These are phyloP conservation scores for Orthosia gothica DNA, from an alignment of 2,888 invertebrate genomes.

Conservation along the genomic window DNA sequence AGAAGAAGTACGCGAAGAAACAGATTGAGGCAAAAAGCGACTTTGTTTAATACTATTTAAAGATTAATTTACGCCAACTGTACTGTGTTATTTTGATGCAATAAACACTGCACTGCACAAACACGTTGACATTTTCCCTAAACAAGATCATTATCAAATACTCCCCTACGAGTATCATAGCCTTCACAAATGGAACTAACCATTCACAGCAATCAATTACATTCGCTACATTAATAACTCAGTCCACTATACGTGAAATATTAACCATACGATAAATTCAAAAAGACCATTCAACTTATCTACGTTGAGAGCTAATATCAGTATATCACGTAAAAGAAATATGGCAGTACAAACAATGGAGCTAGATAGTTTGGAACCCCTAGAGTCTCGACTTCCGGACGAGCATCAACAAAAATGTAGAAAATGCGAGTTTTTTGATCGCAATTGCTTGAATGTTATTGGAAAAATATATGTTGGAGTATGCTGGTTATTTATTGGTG, in stretches of 20 bases:
- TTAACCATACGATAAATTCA: slow-evolving; percentile 63
- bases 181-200: slow-evolving; percentile 36
- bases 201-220: slow-evolving; percentile 49
- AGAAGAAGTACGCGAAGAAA: no score
- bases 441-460: slow-evolving; percentile 43
- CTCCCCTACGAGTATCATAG: slow-evolving; percentile 20
- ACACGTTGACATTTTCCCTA: not conserved
- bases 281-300: slow-evolving; percentile 66
- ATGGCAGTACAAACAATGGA: slow-evolving; percentile 61
- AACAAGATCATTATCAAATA: slow-evolving; percentile 32
- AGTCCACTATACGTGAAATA: slow-evolving; percentile 53
- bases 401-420: slow-evolving; percentile 53
- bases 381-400: slow-evolving; percentile 56
- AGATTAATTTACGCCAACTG: no score
- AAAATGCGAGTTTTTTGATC: slow-evolving; percentile 47
- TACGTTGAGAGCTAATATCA: slow-evolving; percentile 68
- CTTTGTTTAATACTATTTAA: no score
- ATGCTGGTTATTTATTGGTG: slow-evolving; percentile 29
- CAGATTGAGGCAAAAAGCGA: no score
- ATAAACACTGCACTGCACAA: not conserved
- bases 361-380: slow-evolving; percentile 56
- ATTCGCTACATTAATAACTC: slow-evolving; percentile 41
- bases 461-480: slow-evolving; percentile 43
- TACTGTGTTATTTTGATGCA: no score
- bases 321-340: slow-evolving; percentile 68